A percentile compares a stretch with the other conserved stretches of the same genome.
Evolutionary conservation across 2,113 vertebrate species (phyloP).

Genomic region (Leptobrachium ailaonicum): DNA sequence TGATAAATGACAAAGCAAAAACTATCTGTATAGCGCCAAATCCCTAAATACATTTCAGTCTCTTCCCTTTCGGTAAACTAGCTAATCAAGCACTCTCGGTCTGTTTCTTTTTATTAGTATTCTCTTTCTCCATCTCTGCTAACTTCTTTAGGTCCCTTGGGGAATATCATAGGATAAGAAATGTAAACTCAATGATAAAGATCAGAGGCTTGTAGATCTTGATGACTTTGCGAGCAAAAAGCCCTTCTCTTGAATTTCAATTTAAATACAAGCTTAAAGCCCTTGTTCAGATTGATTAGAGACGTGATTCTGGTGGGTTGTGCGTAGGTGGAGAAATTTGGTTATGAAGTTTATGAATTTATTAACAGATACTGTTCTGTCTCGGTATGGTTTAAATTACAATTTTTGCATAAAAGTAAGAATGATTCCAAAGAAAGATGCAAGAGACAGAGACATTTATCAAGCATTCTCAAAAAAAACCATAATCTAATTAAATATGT

Average conservation of each 20-base stretch:
- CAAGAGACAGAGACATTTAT: no score
- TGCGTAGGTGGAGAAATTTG: not conserved
- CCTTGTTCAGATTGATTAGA: slow-evolving; percentile 1
- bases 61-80: not conserved
- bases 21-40: not conserved
- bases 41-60: no score
- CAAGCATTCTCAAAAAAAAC: no score
- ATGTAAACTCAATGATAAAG: slow-evolving; percentile 32
- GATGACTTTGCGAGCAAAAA: slow-evolving; percentile 22
- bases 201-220: slow-evolving; percentile 26
- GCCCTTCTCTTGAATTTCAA: not conserved
- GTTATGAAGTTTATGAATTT: not conserved
- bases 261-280: not conserved
- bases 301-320: not conserved
- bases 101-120: not conserved
- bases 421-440: no score
- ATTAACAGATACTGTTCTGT: no score
- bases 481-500: no score
- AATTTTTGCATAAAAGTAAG: no score
- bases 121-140: not conserved
- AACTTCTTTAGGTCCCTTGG: slow-evolving; percentile 5
- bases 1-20: no score
- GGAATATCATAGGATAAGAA: slow-evolving; percentile 17
- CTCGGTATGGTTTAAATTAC: no score
- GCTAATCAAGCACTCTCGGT: not conserved